Conservation (phyloP, 1,140 invertebrate species). For the Bombus pyrosoma region DNA sequence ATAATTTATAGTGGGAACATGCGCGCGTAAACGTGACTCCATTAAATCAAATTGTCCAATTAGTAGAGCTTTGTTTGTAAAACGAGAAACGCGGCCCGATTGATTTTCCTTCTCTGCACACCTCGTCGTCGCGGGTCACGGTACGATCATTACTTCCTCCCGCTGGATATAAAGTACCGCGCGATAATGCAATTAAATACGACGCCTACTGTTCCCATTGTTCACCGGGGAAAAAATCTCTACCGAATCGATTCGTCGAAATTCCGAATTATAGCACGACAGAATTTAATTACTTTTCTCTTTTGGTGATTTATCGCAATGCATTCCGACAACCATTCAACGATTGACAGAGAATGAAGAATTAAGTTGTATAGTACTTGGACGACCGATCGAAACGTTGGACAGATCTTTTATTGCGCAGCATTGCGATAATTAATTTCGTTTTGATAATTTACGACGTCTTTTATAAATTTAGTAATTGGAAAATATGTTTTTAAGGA, state of each 20-base stretch:
- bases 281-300: not conserved
- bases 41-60: constrained; percentile 57
- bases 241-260: not conserved
- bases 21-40: too few relatives aligned
- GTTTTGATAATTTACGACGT: too few relatives aligned
- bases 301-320: not conserved
- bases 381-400: not conserved
- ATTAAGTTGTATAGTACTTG: not conserved
- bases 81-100: constrained; percentile 25
- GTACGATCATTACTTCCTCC: not conserved
- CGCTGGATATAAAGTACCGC: not conserved
- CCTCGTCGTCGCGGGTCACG: constrained; percentile 17
- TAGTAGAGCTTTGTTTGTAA: constrained; percentile 51
- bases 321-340: too few relatives aligned
- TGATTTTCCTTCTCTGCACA: constrained; percentile 31
- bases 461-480: too few relatives aligned
- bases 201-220: not conserved
- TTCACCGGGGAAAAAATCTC: not conserved
- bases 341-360: not conserved
- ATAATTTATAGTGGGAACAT: constrained; percentile 38
- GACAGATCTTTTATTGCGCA: too few relatives aligned
- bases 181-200: constrained; percentile 21
- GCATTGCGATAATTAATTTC: too few relatives aligned
- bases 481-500: too few relatives aligned
- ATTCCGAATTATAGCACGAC: not conserved